A percentile compares a stretch with the other conserved stretches of the same genome.
Evolutionary conservation across 2,797 vertebrate species (phyloP).

Genomic region (Lagocephalus sceleratus): DNA sequence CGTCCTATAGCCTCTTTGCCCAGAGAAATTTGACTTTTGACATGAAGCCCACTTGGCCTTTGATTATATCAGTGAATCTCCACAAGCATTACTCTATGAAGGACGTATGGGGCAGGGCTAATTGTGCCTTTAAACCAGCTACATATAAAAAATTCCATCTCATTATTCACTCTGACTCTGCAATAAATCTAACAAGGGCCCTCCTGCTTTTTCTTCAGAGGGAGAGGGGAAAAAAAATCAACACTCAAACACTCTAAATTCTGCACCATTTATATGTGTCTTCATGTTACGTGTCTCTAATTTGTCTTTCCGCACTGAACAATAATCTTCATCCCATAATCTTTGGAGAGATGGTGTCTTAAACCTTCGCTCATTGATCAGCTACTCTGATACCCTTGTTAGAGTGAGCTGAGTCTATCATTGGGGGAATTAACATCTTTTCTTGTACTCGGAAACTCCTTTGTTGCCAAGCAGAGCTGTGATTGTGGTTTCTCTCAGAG

Average conservation of each 20-base stretch:
- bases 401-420: constrained; percentile 48
- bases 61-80: constrained; percentile 62
- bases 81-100: constrained; percentile 36
- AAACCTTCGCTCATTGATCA: constrained; percentile 58
- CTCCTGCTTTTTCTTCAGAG: constrained; percentile 10
- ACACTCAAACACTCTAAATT: constrained; percentile 1
- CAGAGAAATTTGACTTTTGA: constrained; percentile 37
- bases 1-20: constrained; percentile 10
- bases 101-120: constrained; percentile 39
- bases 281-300: constrained; percentile 5
- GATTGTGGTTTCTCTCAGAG: constrained; percentile 49
- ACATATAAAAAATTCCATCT: constrained; percentile 36
- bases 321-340: constrained; percentile 18
- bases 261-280: constrained; percentile 19
- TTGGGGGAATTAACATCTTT: constrained; percentile 53
- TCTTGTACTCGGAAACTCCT: constrained; percentile 44
- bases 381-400: constrained; percentile 60
- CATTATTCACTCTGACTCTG: constrained; percentile 28
- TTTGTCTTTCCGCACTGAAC: constrained; percentile 25
- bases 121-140: constrained; percentile 54
- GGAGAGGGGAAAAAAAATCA: neutral
- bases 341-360: constrained; percentile 39
- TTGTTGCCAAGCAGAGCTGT: constrained; percentile 43
- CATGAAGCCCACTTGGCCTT: constrained; percentile 50
- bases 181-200: constrained; percentile 19